These are phyloP conservation scores for Pempheris klunzingeri DNA, from an alignment of 2,797 vertebrate genomes.

Conservation along the genomic window DNA sequence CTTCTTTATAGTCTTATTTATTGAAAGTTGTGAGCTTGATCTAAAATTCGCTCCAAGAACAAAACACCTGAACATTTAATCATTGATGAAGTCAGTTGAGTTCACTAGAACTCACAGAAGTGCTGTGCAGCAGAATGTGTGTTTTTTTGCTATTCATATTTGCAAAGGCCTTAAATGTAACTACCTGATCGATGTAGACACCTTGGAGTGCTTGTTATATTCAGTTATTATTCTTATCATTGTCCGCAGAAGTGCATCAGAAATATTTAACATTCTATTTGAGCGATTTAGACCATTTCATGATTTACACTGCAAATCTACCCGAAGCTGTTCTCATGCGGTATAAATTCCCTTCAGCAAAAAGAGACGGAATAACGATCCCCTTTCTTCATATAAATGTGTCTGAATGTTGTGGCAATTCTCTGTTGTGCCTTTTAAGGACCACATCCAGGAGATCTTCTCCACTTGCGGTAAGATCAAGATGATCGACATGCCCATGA, in stretches of 20 bases:
- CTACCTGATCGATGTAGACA: too few relatives aligned
- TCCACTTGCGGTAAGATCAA: conserved; percentile 95
- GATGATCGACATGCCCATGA: conserved; percentile 95
- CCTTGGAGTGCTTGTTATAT: too few relatives aligned
- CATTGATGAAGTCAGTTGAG: too few relatives aligned
- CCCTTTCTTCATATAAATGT: not conserved
- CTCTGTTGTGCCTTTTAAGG: conserved; percentile 76
- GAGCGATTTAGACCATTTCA: not conserved
- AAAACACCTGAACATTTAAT: too few relatives aligned
- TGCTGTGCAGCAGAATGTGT: too few relatives aligned
- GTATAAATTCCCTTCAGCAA: not conserved
- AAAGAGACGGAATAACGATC: not conserved
- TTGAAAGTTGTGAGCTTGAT: too few relatives aligned
- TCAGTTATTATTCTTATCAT: not conserved
- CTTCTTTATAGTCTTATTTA: too few relatives aligned
- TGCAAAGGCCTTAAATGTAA: too few relatives aligned
- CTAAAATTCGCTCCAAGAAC: too few relatives aligned
- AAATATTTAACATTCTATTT: not conserved
- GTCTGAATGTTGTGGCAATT: not conserved
- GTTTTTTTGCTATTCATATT: too few relatives aligned
- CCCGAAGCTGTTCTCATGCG: not conserved
- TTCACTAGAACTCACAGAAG: too few relatives aligned
- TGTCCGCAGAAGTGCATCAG: not conserved
- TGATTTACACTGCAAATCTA: not conserved
- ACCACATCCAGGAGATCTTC: conserved; percentile 97